phyloP scores from a whole-genome alignment of 1,140 invertebrate genomes.

The Heliothis virescens region DNA sequence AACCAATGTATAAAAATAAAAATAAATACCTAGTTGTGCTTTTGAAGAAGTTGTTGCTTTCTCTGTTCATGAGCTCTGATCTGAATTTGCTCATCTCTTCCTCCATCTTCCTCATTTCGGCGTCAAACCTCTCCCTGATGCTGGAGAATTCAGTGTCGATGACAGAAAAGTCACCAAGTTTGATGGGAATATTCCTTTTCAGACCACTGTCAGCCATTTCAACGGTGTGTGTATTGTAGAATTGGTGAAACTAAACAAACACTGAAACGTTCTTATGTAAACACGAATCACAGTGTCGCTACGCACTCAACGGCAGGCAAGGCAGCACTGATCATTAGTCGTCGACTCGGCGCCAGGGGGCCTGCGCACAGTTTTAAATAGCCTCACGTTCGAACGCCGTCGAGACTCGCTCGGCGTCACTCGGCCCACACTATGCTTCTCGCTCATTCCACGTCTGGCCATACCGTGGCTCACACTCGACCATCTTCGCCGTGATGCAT shows the following conservation, averaged over 20 bases:
- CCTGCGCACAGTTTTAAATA: constrained; percentile 87
- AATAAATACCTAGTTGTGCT: constrained; percentile 92
- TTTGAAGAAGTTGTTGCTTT: constrained; percentile 96
- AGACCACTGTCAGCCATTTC: constrained; percentile 92
- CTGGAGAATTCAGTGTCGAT: constrained; percentile 98
- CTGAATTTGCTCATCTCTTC: constrained; percentile 99
- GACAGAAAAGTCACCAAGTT: constrained; percentile 97
- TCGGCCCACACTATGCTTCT: constrained; percentile 83
- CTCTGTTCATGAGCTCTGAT: constrained; percentile 96
- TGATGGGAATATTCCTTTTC: constrained; percentile 96
- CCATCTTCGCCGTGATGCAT: constrained; percentile 59
- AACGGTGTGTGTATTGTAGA: constrained; percentile 65
- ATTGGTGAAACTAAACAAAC: constrained; percentile 83
- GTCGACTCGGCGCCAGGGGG: constrained; percentile 83
- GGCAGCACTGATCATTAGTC: constrained; percentile 84
- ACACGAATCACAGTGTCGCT: constrained; percentile 79
- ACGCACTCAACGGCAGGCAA: constrained; percentile 78
- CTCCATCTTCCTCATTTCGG: constrained; percentile 99
- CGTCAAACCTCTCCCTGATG: constrained; percentile 97
- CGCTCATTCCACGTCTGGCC: constrained; percentile 81
- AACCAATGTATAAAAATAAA: constrained; percentile 44
- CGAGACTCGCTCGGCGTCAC: constrained; percentile 78
- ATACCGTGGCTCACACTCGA: constrained; percentile 31
- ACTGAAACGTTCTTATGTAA: constrained; percentile 79
- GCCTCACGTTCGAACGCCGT: constrained; percentile 79